Evolutionary conservation across 2,797 vertebrate genomes (phyloP).

Genomic region (Chiloscyllium punctatum): DNA sequence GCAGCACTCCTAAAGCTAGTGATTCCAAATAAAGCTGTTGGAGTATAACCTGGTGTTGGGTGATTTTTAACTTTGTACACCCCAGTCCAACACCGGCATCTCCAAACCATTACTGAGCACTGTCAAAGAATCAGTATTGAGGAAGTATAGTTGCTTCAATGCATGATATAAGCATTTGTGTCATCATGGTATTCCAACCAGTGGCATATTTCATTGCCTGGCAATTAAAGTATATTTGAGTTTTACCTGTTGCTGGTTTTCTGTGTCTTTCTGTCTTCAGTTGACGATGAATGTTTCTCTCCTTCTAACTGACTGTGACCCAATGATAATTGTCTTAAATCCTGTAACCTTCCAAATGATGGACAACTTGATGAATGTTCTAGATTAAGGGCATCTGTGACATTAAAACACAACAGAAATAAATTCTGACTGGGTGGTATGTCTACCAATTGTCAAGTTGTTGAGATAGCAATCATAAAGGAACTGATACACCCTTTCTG

Average conservation of each 20-base stretch:
- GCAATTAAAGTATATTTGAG: neutral
- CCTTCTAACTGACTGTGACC: too few relatives aligned
- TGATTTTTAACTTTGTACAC: too few relatives aligned
- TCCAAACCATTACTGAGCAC: neutral
- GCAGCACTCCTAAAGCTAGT: too few relatives aligned
- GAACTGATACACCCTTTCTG: neutral
- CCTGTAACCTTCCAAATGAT: neutral
- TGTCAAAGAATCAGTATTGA: neutral
- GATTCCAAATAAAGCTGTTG: too few relatives aligned
- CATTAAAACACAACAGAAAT: neutral
- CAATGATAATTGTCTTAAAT: neutral
- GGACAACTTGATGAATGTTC: neutral
- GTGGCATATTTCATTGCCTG: neutral
- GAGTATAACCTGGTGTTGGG: too few relatives aligned
- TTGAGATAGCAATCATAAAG: neutral
- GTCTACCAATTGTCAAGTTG: neutral
- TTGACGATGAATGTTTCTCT: neutral
- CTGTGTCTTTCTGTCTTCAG: neutral
- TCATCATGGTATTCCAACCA: neutral
- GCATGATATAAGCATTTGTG: neutral
- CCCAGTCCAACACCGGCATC: too few relatives aligned
- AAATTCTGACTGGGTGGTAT: neutral
- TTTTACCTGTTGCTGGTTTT: neutral
- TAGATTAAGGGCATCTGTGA: slow-evolving; percentile 28
- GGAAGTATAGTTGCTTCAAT: neutral